phyloP scores from a whole-genome alignment of 1,140 invertebrate genomes.

The Euglossa dilemma region DNA sequence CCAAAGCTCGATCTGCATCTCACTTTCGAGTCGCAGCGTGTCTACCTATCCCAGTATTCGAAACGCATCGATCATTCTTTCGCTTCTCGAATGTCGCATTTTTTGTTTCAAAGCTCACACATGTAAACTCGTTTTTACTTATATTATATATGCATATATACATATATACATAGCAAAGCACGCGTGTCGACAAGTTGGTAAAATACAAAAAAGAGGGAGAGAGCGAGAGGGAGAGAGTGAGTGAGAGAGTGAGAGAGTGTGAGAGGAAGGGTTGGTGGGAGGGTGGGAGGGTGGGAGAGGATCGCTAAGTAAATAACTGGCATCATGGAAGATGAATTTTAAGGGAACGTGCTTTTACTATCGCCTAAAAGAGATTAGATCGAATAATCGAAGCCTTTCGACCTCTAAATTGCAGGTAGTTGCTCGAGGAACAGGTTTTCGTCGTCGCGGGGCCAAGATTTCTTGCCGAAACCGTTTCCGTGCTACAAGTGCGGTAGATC shows the following conservation, averaged over 20 bases:
- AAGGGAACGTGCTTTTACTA: background rate
- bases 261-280: background rate
- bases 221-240: background rate
- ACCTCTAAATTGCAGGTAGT: slow-evolving; percentile 72
- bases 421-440: slow-evolving; percentile 20
- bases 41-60: background rate
- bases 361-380: slow-evolving; percentile 13
- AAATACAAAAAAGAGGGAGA: background rate
- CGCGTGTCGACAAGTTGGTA: background rate
- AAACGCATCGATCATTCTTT: slow-evolving; percentile 3
- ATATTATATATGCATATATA: background rate
- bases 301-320: background rate
- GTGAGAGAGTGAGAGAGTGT: background rate
- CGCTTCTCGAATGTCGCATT: background rate
- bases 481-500: slow-evolving; percentile 78
- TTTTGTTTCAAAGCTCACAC: background rate
- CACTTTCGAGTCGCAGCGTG: background rate
- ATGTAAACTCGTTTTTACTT: background rate
- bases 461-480: slow-evolving; percentile 47
- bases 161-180: background rate
- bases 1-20: background rate
- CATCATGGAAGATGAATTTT: slow-evolving; percentile 34
- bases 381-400: slow-evolving; percentile 63
- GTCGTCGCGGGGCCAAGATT: slow-evolving; percentile 26
- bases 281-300: background rate